Percentiles rank a stretch among this genome's conserved stretches.
phyloP scores from a whole-genome alignment of 2,113 vertebrate genomes.

The Barnardius zonarius region DNA sequence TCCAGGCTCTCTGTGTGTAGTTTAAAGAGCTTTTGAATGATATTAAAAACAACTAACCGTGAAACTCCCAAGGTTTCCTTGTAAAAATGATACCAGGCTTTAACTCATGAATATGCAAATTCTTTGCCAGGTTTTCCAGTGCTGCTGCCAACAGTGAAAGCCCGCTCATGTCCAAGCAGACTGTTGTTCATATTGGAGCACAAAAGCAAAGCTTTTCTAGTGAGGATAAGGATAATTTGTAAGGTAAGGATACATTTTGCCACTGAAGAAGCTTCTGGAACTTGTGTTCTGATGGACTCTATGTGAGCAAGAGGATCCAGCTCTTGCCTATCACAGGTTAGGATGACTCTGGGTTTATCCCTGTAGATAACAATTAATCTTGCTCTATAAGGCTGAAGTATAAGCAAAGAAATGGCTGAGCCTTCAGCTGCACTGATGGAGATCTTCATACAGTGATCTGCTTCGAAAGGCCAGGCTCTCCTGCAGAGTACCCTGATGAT shows the following conservation, averaged over 20 bases:
- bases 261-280: not conserved
- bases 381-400: not conserved
- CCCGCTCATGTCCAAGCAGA: not conserved
- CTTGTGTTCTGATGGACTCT: not conserved
- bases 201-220: not conserved
- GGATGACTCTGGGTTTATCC: not conserved
- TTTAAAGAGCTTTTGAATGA: not conserved
- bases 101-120: not conserved
- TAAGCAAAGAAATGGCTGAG: not conserved
- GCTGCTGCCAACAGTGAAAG: not conserved
- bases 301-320: not conserved
- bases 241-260: not conserved
- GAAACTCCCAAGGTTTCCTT: not conserved
- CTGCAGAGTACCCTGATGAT: not conserved
- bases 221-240: not conserved
- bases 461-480: not conserved
- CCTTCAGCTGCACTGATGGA: not conserved
- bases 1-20: not conserved
- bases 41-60: not conserved
- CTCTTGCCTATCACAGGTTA: not conserved
- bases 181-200: not conserved
- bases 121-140: not conserved
- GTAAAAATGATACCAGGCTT: not conserved
- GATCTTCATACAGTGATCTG: not conserved
- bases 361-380: not conserved